Evolutionary conservation across 2,113 vertebrate genomes (phyloP), one percentile per base, ranked within the genome.

Genomic region (Mirza zaza): DNA sequence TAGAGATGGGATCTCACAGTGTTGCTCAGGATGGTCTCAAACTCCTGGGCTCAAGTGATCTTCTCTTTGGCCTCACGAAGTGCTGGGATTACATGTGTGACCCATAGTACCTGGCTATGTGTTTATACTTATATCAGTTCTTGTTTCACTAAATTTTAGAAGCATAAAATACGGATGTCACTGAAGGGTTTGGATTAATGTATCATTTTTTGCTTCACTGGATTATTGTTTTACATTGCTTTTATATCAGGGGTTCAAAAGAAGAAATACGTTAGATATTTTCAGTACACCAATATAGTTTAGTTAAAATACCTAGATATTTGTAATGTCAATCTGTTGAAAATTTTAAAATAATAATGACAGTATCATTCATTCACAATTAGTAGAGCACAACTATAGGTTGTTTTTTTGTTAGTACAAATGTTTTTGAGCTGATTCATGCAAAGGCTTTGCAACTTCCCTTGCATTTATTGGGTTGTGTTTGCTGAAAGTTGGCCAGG

Each of bases 191-290:
- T 95, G 83, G 7, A 45, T 94, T 73, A 81, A 50, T 83, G 50
- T 4, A 36, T 92, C 27, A 27, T 25, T 90, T 84, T 90, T 93
- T 94, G 45, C 68, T 75, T 93, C 27, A 82, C 59, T 61, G 39
- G 57, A 80, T 87, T 94, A 65, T 84, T 85, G 15, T 94, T 97
- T 92, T 61, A 55, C 15, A 23, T 90, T 92, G 57, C 50, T 81
- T 90, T 96, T 83, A 8, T 25, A 70, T 48, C 21, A 76, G 13
- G n/a, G 2, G 42, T 71, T 83, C 61, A 52, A 80, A 81, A 82
- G 87, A 93, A 95, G 52, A 65, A 75, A 70, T 68, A 14, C 71
- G n/a, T 90, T 85, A 55, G 36, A n/a, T 96, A 73, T 91, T 96
- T 92, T 93, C 29, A 57, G 45, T 45, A 59, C 1, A 27, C n/a